Evolutionary conservation across 1,140 invertebrate genomes (phyloP), one percentile per base, ranked within the genome.

Genomic region (Copidosoma floridanum): DNA sequence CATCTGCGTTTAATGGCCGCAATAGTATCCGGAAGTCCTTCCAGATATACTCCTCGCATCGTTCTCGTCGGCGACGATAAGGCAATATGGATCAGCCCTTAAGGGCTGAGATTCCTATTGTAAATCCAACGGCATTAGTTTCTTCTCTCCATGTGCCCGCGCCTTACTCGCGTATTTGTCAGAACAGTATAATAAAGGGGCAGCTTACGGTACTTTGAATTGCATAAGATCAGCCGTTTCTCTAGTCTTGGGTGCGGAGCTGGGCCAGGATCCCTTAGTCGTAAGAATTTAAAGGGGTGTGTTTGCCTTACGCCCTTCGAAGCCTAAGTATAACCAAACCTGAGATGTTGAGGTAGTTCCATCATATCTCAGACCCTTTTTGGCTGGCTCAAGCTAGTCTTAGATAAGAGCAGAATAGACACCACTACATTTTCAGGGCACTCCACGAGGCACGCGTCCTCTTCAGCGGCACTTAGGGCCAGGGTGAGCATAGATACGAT

Each of bases 61-160:
- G 11, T 37, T 64, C 16, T 48, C 58, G 10, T 24, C 57, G 10
- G 53, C 43, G 14, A 61, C 65, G 11, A 29, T 46, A 4, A 66
- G 57, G 46, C 62, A 64, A 18, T 66, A 66, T 35, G 55, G 41
- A 18, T 59, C 56, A 8, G 62, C 55, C 3, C 50, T 51, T 6
- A 51, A 52, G 23, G 11, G 3, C 11, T 66, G 58, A 56, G 14
- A 51, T n/a, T 51, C 12, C 18, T 6, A 4, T 5, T 57, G 29
- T 5, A n/a, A 8, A 21, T 1, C 12, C 23, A 18, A 26, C 12
- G 16, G 24, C 5, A 37, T 23, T 1, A 14, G 38, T 37, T 18
- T 21, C 6, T 47, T 32, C 3, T 5, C n/a, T 5, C 12, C 43
- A 6, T 14, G 26, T 23, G 2, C n/a, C 8, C 14, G 3, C 4